Conservation (phyloP, 2,888 invertebrate species). For the Blera fallax region DNA sequence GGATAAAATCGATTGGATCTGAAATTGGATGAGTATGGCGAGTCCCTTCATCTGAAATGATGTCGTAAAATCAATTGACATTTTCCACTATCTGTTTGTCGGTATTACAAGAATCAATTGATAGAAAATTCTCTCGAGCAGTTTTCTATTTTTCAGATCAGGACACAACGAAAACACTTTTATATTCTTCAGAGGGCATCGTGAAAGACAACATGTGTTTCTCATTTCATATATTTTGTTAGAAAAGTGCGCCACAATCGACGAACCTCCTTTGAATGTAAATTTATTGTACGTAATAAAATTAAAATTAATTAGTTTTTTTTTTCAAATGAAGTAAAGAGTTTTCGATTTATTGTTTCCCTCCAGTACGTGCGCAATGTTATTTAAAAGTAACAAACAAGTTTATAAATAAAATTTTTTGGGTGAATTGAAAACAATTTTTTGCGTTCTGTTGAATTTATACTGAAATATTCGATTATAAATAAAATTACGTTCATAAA, state of each 20-base stretch:
- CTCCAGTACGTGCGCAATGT: conserved; percentile 23
- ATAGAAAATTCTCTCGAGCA: neutral
- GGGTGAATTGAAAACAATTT: neutral
- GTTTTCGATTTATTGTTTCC: neutral
- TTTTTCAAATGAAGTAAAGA: neutral
- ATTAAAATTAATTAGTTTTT: neutral
- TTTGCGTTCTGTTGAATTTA: neutral
- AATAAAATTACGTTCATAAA: neutral
- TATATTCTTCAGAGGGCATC: neutral
- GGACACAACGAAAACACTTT: neutral
- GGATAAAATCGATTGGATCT: conserved; percentile 8
- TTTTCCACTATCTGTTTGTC: neutral
- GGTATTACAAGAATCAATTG: neutral
- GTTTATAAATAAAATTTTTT: conserved; percentile 18
- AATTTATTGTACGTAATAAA: conserved; percentile 13
- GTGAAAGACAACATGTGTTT: neutral
- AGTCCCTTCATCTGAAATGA: neutral
- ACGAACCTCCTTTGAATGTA: neutral
- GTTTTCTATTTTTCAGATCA: neutral
- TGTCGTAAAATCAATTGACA: conserved; percentile 18
- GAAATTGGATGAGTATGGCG: conserved; percentile 20
- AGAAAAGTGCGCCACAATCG: neutral
- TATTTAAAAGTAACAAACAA: conserved; percentile 27
- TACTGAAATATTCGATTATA: neutral
- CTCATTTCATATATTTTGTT: neutral